Percentiles rank a stretch among this genome's conserved stretches.
Evolutionary conservation across 2,888 invertebrate species (phyloP).

Genomic region (Crioceris asparagi): DNA sequence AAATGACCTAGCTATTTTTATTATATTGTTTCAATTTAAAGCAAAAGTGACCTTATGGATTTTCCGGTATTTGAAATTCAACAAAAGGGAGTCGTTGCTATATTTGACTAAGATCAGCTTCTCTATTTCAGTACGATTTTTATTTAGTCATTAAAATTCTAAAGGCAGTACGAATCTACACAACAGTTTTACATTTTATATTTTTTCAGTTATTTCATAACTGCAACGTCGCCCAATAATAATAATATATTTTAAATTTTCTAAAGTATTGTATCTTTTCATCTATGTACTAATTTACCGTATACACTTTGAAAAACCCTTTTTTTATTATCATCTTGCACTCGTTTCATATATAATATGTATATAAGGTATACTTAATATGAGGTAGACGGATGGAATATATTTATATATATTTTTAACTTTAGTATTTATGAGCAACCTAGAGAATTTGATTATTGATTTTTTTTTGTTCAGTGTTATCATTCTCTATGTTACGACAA

Average conservation of each 20-base stretch:
- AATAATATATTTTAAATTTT: conserved; percentile 15
- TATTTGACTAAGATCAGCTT: too few species aligned
- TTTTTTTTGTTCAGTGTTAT: too few species aligned
- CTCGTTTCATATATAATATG: conserved; percentile 27
- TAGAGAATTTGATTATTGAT: neutral
- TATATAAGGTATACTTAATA: conserved; percentile 21
- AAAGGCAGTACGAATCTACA: conserved; percentile 29
- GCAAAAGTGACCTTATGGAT: too few species aligned
- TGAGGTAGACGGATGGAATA: conserved; percentile 42
- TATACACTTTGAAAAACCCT: conserved; percentile 39
- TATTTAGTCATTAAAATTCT: conserved; percentile 22
- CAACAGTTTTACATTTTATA: conserved; percentile 27
- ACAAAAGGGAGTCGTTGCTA: conserved; percentile 7
- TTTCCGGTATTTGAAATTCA: too few species aligned
- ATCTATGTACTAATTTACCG: conserved; percentile 27
- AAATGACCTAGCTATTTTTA: too few species aligned
- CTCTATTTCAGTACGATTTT: too few species aligned
- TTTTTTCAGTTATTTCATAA: conserved; percentile 30
- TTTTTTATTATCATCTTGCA: conserved; percentile 33
- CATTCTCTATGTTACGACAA: too few species aligned
- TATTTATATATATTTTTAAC: conserved; percentile 15
- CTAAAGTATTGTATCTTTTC: too few species aligned
- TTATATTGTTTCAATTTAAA: too few species aligned
- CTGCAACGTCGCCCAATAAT: conserved; percentile 32
- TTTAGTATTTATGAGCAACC: neutral